phyloP scores from a whole-genome alignment of 2,888 invertebrate species.

The Apamea epomidion region DNA sequence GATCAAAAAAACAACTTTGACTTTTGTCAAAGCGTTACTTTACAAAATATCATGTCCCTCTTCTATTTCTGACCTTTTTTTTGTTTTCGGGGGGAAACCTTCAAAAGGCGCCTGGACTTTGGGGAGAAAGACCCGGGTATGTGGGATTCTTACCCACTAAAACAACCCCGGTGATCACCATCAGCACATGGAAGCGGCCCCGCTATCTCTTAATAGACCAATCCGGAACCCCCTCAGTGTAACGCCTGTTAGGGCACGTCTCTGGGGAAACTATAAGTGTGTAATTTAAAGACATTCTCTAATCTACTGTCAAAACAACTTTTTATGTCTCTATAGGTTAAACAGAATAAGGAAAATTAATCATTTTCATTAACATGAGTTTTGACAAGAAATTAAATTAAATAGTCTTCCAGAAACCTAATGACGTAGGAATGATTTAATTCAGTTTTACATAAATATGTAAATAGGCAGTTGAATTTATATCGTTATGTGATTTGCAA shows the following conservation, averaged over 20 bases:
- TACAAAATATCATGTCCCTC: background rate
- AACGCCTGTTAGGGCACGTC: no score
- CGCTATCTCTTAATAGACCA: no score
- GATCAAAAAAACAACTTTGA: background rate
- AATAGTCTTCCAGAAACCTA: background rate
- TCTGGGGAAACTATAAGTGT: no score
- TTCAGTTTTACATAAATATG: slow-evolving; percentile 32
- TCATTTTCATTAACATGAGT: background rate
- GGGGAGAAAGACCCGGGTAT: no score
- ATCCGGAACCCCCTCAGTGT: no score
- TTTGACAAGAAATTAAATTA: slow-evolving; percentile 11
- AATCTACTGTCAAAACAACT: background rate
- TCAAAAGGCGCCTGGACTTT: no score
- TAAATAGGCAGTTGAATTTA: slow-evolving; percentile 10
- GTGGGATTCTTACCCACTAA: no score
- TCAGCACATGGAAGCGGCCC: no score
- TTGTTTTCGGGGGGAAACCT: no score
- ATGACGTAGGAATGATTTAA: slow-evolving; percentile 25
- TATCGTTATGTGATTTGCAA: slow-evolving; percentile 44
- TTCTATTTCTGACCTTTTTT: background rate
- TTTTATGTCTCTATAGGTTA: background rate
- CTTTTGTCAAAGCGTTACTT: background rate
- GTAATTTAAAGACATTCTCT: background rate
- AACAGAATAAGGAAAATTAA: background rate
- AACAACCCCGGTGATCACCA: no score